A percentile compares a stretch with the other conserved stretches of the same genome.
Evolutionary conservation across 2,888 invertebrate species (phyloP).

Genomic region (Tethea ocularis): DNA sequence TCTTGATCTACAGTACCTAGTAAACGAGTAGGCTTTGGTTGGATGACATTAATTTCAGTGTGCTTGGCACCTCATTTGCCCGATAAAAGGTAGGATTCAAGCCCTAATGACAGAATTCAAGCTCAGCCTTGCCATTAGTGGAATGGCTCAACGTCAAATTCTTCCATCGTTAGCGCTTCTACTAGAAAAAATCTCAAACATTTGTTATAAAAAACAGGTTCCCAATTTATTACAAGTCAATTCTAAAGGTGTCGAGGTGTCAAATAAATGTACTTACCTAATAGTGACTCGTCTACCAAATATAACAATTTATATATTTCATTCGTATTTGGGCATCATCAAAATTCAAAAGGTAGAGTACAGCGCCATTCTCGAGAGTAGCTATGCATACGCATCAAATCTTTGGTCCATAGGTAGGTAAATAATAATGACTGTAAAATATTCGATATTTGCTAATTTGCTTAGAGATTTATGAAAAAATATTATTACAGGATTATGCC

Average conservation of each 20-base stretch:
- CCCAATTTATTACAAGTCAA: constrained; percentile 19
- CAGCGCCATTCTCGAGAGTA: too few relatives aligned
- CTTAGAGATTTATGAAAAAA: too few relatives aligned
- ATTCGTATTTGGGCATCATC: not conserved
- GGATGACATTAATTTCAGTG: constrained; percentile 1
- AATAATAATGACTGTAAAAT: too few relatives aligned
- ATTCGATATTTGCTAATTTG: too few relatives aligned
- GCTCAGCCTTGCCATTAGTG: constrained; percentile 52
- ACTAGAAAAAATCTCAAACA: constrained; percentile 27
- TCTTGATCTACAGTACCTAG: not conserved
- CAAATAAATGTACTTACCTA: too few relatives aligned
- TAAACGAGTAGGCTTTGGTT: not conserved
- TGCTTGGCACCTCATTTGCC: constrained; percentile 31
- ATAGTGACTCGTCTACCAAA: not conserved
- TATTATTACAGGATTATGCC: too few relatives aligned
- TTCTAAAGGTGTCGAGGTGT: constrained; percentile 9
- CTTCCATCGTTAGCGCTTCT: constrained; percentile 46
- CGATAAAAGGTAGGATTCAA: constrained; percentile 53
- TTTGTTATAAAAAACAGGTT: constrained; percentile 16
- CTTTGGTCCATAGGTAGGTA: too few relatives aligned
- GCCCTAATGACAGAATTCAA: constrained; percentile 55
- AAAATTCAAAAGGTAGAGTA: too few relatives aligned
- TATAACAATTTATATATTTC: not conserved
- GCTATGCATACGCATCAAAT: too few relatives aligned
- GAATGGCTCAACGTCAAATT: constrained; percentile 48